Percentiles rank a stretch among this genome's conserved stretches.
Evolutionary conservation across 1,140 invertebrate species (phyloP).

Genomic region (Chironomus striatipennis): DNA sequence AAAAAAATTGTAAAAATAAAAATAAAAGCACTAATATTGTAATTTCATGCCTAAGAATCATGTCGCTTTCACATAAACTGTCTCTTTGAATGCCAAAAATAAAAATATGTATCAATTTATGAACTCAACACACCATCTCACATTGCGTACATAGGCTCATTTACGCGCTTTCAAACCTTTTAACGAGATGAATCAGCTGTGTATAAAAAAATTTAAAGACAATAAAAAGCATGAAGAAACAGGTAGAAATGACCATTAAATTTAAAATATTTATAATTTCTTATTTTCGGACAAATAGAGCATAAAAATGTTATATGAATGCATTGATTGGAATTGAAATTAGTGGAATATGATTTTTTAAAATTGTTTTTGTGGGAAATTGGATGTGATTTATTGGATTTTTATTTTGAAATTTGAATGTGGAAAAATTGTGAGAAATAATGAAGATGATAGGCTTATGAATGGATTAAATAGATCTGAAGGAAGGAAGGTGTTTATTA

Average conservation of each 20-base stretch:
- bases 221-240: background rate
- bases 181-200: background rate
- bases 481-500: no score
- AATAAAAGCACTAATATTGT: background rate
- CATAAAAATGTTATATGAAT: background rate
- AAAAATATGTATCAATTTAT: background rate
- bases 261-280: background rate
- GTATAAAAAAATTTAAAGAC: background rate
- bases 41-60: slow-evolving; percentile 2
- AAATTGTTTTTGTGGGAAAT: no score
- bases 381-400: no score
- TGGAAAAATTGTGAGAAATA: no score
- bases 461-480: no score
- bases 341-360: background rate
- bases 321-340: background rate
- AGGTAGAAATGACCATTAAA: background rate
- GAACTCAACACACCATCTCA: background rate
- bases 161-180: background rate
- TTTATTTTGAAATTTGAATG: no score
- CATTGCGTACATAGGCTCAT: background rate
- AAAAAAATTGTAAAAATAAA: no score
- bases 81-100: background rate
- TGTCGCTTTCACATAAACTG: background rate
- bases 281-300: background rate
- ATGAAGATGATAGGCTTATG: no score